Percentiles rank a stretch among this genome's conserved stretches.
phyloP scores from a whole-genome alignment of 1,140 invertebrate species.

The Myzus persicae region DNA sequence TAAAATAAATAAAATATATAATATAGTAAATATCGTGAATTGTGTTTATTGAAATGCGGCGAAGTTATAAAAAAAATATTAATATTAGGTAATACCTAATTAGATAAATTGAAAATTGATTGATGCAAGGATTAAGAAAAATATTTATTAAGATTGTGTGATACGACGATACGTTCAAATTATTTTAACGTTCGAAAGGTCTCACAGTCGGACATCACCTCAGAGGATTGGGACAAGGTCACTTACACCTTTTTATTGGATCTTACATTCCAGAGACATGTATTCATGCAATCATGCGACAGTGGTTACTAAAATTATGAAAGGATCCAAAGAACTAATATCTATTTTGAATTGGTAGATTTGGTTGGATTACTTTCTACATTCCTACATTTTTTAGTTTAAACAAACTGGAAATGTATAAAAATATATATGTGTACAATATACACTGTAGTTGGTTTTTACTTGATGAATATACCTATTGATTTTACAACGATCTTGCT shows the following conservation, averaged over 20 bases:
- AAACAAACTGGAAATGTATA: background rate
- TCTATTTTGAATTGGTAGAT: background rate
- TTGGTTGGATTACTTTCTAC: background rate
- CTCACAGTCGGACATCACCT: background rate
- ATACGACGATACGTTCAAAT: background rate
- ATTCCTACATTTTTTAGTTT: background rate
- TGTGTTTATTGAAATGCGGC: background rate
- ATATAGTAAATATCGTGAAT: background rate
- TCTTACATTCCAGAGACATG: conserved; percentile 23
- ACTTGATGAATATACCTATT: too few relatives aligned
- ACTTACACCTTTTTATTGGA: conserved; percentile 37
- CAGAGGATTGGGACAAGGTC: conserved; percentile 40
- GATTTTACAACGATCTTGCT: background rate
- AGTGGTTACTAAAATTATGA: conserved; percentile 43
- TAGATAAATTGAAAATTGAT: background rate
- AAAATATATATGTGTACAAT: too few relatives aligned
- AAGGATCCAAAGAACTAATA: background rate
- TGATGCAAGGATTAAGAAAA: background rate
- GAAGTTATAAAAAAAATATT: background rate
- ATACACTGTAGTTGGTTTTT: too few relatives aligned
- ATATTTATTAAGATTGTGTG: conserved; percentile 22
- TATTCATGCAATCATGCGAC: conserved; percentile 10
- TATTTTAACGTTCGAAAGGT: background rate
- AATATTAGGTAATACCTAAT: background rate
- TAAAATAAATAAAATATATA: background rate